Evolutionary conservation across 2,113 vertebrate species (phyloP).

Genomic region (Nothocercus julius): DNA sequence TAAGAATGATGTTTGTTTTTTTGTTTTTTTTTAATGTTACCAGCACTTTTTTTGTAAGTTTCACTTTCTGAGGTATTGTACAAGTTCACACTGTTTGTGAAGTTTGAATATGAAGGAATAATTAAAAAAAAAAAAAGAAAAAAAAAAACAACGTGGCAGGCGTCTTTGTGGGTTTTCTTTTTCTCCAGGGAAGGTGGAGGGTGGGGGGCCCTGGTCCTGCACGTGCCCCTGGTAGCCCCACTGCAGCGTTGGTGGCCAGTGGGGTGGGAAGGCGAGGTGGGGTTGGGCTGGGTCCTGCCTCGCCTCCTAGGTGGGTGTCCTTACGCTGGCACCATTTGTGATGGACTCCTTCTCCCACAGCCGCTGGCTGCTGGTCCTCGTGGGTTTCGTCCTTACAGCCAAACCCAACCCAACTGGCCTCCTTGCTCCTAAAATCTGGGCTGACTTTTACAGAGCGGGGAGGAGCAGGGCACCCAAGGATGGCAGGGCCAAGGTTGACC

Average conservation of each 20-base stretch:
- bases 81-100: slow-evolving; percentile 91
- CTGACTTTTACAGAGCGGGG: background rate
- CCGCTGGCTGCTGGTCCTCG: background rate
- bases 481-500: background rate
- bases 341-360: background rate
- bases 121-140: slow-evolving; percentile 79
- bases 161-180: slow-evolving; percentile 58
- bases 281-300: fast-evolving
- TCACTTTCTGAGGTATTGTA: slow-evolving; percentile 90
- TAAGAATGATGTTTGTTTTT: slow-evolving; percentile 89
- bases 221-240: background rate
- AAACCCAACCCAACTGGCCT: no score
- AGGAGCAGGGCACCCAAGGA: background rate
- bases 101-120: slow-evolving; percentile 91
- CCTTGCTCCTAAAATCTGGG: background rate
- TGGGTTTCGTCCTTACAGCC: background rate
- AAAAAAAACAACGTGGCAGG: slow-evolving; percentile 57
- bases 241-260: fast-evolving
- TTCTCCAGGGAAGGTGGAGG: background rate
- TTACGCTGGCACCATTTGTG: background rate
- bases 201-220: fast-evolving
- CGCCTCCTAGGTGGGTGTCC: background rate
- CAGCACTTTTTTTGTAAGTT: slow-evolving; percentile 91
- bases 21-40: slow-evolving; percentile 85
- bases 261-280: background rate